Evolutionary conservation across 1,140 invertebrate genomes (phyloP).

Genomic region (Drosophila pachea): DNA sequence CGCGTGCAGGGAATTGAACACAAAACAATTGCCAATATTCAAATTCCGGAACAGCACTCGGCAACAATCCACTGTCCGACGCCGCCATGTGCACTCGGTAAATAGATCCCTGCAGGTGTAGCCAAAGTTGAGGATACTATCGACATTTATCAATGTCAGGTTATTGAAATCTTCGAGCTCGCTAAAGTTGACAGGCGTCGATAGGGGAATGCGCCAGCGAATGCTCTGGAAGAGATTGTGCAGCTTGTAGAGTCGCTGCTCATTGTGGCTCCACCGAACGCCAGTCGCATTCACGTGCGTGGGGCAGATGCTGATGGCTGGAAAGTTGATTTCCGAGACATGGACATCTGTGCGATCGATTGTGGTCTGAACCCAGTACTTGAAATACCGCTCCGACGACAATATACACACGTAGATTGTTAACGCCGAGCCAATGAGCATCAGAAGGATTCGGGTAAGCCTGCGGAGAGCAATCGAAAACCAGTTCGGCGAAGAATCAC

Average conservation of each 20-base stretch:
- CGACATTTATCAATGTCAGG: neutral
- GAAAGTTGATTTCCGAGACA: slow-evolving; percentile 66
- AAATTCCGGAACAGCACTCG: slow-evolving; percentile 33
- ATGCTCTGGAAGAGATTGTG: slow-evolving; percentile 44
- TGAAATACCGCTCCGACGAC: slow-evolving; percentile 67
- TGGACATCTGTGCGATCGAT: slow-evolving; percentile 70
- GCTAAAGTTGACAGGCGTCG: neutral
- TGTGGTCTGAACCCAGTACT: slow-evolving; percentile 68
- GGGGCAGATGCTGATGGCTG: slow-evolving; percentile 66
- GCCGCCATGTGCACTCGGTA: slow-evolving; percentile 55
- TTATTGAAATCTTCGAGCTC: slow-evolving; percentile 24
- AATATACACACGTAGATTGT: slow-evolving; percentile 55
- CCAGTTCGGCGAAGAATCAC: neutral
- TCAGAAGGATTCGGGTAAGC: slow-evolving; percentile 22
- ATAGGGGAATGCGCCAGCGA: slow-evolving; percentile 22
- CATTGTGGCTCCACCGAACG: neutral
- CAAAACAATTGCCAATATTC: slow-evolving; percentile 39
- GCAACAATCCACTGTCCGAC: slow-evolving; percentile 51
- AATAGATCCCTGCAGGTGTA: slow-evolving; percentile 52
- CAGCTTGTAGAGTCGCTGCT: neutral
- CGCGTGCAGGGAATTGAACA: slow-evolving; percentile 40
- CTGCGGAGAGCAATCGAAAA: slow-evolving; percentile 4
- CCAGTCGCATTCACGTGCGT: slow-evolving; percentile 11
- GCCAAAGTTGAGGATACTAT: slow-evolving; percentile 13
- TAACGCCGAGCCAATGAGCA: slow-evolving; percentile 17